These are phyloP conservation scores for Microctenopoma steveboyesi DNA, from an alignment of 2,797 vertebrate genomes.

Conservation along the genomic window DNA sequence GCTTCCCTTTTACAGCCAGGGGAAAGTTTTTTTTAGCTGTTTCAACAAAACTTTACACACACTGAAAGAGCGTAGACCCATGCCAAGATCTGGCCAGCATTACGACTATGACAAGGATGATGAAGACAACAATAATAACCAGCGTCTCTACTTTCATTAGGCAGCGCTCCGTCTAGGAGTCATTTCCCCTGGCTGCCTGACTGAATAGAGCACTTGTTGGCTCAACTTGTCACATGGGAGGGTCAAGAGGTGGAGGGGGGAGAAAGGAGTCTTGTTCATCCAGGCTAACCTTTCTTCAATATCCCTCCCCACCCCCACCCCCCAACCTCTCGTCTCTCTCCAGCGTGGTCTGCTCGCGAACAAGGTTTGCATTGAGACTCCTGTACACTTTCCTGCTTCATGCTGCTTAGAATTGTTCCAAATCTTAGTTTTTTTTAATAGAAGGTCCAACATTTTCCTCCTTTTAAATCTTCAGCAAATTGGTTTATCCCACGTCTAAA, in stretches of 20 bases:
- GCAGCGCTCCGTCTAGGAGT: slow-evolving; percentile 72
- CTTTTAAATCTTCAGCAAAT: slow-evolving; percentile 71
- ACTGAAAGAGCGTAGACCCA: slow-evolving; percentile 6
- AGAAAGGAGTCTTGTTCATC: slow-evolving; percentile 86
- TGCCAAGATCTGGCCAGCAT: slow-evolving; percentile 24
- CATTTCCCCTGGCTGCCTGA: slow-evolving; percentile 79
- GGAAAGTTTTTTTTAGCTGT: slow-evolving; percentile 8
- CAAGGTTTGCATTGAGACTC: slow-evolving; percentile 83
- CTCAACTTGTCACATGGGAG: slow-evolving; percentile 84
- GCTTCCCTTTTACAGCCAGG: background rate
- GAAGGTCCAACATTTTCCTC: slow-evolving; percentile 63
- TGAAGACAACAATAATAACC: slow-evolving; percentile 78
- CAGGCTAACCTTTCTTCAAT: slow-evolving; percentile 83
- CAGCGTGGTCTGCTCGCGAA: slow-evolving; percentile 76
- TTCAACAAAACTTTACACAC: slow-evolving; percentile 1
- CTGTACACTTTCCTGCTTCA: slow-evolving; percentile 75
- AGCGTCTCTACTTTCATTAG: slow-evolving; percentile 82
- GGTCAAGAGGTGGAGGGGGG: slow-evolving; percentile 78
- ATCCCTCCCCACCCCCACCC: slow-evolving; percentile 70
- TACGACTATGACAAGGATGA: slow-evolving; percentile 32
- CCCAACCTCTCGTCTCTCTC: slow-evolving; percentile 77
- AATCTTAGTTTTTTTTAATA: slow-evolving; percentile 56
- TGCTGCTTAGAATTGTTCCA: slow-evolving; percentile 80
- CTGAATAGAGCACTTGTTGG: slow-evolving; percentile 86
- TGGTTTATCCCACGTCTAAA: slow-evolving; percentile 62